A percentile compares a stretch with the other conserved stretches of the same genome.
Conservation (phyloP, 2,797 vertebrate genomes). For the Phoeniculus purpureus region DNA sequence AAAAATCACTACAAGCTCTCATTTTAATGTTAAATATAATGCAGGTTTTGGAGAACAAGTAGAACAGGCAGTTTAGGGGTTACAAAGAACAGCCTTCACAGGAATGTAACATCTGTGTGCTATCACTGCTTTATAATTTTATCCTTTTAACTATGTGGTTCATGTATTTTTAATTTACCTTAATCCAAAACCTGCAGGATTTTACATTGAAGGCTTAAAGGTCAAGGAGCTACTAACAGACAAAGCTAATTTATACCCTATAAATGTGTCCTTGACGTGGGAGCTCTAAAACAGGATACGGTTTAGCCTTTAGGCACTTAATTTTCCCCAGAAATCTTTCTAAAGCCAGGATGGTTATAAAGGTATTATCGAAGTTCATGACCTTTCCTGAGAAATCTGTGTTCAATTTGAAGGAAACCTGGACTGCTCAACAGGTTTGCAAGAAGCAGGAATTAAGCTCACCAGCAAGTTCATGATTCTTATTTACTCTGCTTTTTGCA, state of each 20-base stretch:
- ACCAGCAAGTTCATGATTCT: background rate
- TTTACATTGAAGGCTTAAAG: conserved; percentile 49
- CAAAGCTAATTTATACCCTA: conserved; percentile 45
- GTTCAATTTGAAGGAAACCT: background rate
- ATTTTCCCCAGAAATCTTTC: conserved; percentile 44
- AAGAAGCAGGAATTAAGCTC: background rate
- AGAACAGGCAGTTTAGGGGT: conserved; percentile 15
- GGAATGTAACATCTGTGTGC: conserved; percentile 25
- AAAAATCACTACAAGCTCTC: conserved; percentile 16
- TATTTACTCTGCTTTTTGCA: background rate
- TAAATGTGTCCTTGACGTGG: conserved; percentile 20
- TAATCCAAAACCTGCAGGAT: conserved; percentile 8
- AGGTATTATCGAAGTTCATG: conserved; percentile 33
- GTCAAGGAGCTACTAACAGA: conserved; percentile 32
- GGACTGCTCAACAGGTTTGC: background rate
- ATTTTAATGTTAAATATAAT: conserved; percentile 40
- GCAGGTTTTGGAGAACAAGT: background rate
- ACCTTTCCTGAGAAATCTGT: conserved; percentile 42
- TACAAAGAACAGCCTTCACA: background rate
- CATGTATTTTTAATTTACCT: conserved; percentile 6
- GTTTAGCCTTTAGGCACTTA: conserved; percentile 60
- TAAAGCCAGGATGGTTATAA: conserved; percentile 36
- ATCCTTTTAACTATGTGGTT: background rate
- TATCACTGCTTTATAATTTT: background rate
- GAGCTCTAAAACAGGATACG: conserved; percentile 46